phyloP scores from a whole-genome alignment of 2,797 vertebrate species.

The Pseudomugil gertrudae region DNA sequence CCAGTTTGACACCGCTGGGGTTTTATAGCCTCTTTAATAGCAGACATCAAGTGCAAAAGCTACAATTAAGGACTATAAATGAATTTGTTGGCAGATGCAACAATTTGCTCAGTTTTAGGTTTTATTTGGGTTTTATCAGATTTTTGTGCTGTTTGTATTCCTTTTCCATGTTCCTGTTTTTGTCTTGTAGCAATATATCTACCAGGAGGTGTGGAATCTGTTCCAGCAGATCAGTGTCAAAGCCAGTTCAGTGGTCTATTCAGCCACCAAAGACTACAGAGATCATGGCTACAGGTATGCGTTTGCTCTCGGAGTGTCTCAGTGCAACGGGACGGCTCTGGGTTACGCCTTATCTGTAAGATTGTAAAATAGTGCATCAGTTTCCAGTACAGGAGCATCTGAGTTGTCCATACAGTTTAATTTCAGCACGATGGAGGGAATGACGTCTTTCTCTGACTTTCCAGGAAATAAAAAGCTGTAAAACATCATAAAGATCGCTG shows the following conservation, averaged over 20 bases:
- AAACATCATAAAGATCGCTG: not conserved
- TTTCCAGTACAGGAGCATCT: not conserved
- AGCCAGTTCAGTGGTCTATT: constrained; percentile 97
- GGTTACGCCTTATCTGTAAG: not conserved
- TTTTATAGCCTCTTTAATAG: constrained; percentile 12
- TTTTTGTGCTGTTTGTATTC: not conserved
- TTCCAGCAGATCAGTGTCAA: constrained; percentile 99
- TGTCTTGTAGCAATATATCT: constrained; percentile 92
- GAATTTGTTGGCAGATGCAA: not conserved
- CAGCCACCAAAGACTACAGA: constrained; percentile 92
- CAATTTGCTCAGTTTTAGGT: not conserved
- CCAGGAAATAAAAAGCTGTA: not conserved
- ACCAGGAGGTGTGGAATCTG: constrained; percentile 98
- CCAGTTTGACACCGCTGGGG: constrained; percentile 10
- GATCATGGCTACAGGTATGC: constrained; percentile 96
- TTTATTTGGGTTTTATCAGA: not conserved
- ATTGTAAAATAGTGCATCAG: not conserved
- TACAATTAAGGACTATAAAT: constrained; percentile 28
- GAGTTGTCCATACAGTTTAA: not conserved
- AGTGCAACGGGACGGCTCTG: not conserved
- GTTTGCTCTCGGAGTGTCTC: constrained; percentile 3
- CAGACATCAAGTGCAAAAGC: not conserved
- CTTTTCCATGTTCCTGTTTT: not conserved
- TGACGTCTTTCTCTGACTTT: not conserved
- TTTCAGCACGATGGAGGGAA: not conserved